Conservation (phyloP, 2,113 vertebrate species). For the Osmerus mordax region DNA sequence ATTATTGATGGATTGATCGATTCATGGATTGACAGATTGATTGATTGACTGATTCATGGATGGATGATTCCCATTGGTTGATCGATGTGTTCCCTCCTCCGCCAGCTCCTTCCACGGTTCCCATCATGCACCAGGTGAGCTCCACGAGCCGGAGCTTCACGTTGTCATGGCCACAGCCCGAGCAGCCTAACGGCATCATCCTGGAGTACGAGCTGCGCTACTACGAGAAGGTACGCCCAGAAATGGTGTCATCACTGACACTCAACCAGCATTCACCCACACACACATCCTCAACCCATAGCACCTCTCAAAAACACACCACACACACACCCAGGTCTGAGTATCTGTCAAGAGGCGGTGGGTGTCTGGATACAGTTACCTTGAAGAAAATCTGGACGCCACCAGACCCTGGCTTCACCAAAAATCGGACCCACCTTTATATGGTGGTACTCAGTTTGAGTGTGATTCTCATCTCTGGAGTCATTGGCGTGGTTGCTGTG, state of each 20-base stretch:
- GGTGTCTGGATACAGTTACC: no score
- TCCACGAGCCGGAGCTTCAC: conserved; percentile 95
- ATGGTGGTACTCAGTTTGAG: background rate
- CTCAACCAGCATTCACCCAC: background rate
- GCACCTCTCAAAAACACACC: background rate
- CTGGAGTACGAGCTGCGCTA: conserved; percentile 93
- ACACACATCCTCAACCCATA: background rate
- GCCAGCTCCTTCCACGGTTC: conserved; percentile 89
- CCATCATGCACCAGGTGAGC: conserved; percentile 97
- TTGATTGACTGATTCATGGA: no score
- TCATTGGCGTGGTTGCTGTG: conserved; percentile 12
- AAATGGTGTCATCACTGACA: background rate
- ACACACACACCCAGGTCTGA: background rate
- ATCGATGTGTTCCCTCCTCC: conserved; percentile 30
- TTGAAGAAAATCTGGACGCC: no score
- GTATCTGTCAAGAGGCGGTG: background rate
- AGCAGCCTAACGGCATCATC: conserved; percentile 96
- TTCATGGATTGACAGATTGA: no score
- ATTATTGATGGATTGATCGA: no score
- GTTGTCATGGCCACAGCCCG: conserved; percentile 90
- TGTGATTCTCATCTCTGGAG: background rate
- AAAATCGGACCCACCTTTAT: no score
- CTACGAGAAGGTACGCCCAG: conserved; percentile 88
- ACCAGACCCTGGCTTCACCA: no score
- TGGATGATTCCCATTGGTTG: background rate